A percentile compares a stretch with the other conserved stretches of the same genome.
Evolutionary conservation across 1,140 invertebrate species (phyloP).

Genomic region (Pinna nobilis): DNA sequence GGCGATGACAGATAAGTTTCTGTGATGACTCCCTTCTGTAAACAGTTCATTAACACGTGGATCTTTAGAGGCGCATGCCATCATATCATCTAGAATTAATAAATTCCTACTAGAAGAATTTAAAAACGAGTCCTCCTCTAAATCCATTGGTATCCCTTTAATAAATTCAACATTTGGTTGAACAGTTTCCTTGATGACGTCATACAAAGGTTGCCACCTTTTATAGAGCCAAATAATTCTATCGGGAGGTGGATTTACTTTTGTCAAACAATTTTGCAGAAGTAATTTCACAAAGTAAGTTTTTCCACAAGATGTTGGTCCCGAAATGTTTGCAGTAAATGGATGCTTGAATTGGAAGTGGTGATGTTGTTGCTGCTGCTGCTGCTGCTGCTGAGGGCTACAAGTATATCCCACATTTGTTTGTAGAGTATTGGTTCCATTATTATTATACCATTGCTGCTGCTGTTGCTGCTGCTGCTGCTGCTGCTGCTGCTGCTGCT

Average conservation of each 20-base stretch:
- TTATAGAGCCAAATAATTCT: conserved; percentile 31
- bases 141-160: conserved; percentile 22
- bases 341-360: conserved; percentile 20
- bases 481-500: conserved; percentile 10
- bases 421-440: no score
- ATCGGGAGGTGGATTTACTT: background rate
- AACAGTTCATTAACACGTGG: conserved; percentile 20
- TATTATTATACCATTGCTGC: no score
- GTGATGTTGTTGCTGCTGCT: conserved; percentile 5
- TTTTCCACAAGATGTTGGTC: conserved; percentile 21
- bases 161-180: conserved; percentile 8
- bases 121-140: conserved; percentile 16
- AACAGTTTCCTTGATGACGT: conserved; percentile 15
- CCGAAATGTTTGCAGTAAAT: conserved; percentile 21
- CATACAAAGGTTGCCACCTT: conserved; percentile 30
- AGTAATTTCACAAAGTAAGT: conserved; percentile 20
- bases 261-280: conserved; percentile 6
- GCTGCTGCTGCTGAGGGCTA: background rate
- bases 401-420: background rate
- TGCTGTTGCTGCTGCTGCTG: conserved; percentile 3
- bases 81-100: conserved; percentile 13
- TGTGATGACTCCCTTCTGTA: conserved; percentile 23
- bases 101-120: conserved; percentile 14
- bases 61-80: conserved; percentile 12
- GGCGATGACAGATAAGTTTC: conserved; percentile 20